Evolutionary conservation across 2,888 invertebrate species (phyloP), one percentile per base, ranked within the genome.

Genomic region (Limulus polyphemus): DNA sequence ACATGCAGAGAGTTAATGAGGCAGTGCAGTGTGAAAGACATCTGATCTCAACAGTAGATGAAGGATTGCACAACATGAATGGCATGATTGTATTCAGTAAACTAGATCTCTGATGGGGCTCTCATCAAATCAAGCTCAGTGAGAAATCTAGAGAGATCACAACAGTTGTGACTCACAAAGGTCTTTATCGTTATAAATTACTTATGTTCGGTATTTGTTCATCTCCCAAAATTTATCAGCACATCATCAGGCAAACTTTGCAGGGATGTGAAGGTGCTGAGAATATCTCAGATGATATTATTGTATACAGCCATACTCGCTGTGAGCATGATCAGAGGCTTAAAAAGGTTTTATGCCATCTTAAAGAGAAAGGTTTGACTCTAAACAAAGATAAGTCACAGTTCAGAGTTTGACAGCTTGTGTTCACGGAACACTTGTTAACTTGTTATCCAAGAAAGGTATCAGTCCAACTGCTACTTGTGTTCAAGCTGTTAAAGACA

Each of bases 61-160:
- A 54, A 4, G 54, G 9, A 4, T 11, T 54, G 11, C 54, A 54
- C 16, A 54, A 14, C 11, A n/a, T 65, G 12, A 60, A 60, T 51
- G 65, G 60, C 10, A 17, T 55, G 9, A 57, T 14, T 9, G 61
- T 61, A 10, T 73, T 72, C 52, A 65, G 68, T n/a, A 73, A 75
- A 65, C 63, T 75, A 3, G 75, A 76, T 61, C 62, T 75, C 4
- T 71, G 71, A 55, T 68, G 72, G 47, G 75, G 73, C 1, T 76
- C 73, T 64, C 75, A 76, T 66, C 75, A 76, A 62, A 61, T 76
- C 2, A 72, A 73, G 62, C 65, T 77, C 14, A 60, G 70, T 16
- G 65, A 68, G 49, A 67, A 72, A 12, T 74, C 73, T 0, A 63
- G 73, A 62, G 65, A 67, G n/a, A 71, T 76, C 12, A 76, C 76